These are phyloP conservation scores for Aphidius gifuensis DNA, from an alignment of 1,140 invertebrate genomes.

Conservation along the genomic window DNA sequence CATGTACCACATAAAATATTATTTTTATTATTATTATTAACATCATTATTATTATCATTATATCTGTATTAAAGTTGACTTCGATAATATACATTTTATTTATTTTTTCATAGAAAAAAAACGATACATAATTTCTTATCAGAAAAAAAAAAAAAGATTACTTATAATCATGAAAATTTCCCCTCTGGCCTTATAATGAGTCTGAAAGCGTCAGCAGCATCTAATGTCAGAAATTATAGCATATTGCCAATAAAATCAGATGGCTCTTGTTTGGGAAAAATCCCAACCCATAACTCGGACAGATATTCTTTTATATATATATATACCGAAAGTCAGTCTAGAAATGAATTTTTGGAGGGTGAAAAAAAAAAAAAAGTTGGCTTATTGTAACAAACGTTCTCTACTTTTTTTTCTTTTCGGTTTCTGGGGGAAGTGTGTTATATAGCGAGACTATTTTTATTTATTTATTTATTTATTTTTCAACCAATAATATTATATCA, in stretches of 20 bases:
- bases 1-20: no score
- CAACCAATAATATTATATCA: constrained; percentile 41
- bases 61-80: no score
- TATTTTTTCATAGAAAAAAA: constrained; percentile 5
- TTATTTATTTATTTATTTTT: not conserved
- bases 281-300: constrained; percentile 30
- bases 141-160: constrained; percentile 40
- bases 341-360: constrained; percentile 34
- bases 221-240: constrained; percentile 57
- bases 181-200: constrained; percentile 43
- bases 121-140: constrained; percentile 51
- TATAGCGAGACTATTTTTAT: not conserved
- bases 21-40: no score
- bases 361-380: constrained; percentile 14
- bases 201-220: constrained; percentile 54
- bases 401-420: not conserved
- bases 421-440: not conserved
- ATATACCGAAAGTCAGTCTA: constrained; percentile 37
- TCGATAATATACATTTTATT: no score
- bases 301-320: constrained; percentile 15
- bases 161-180: constrained; percentile 34
- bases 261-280: constrained; percentile 22
- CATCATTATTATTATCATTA: no score
- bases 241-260: constrained; percentile 57
- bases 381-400: constrained; percentile 51